These are phyloP conservation scores for Melitaea athalia DNA, from an alignment of 2,888 invertebrate genomes.

Conservation along the genomic window DNA sequence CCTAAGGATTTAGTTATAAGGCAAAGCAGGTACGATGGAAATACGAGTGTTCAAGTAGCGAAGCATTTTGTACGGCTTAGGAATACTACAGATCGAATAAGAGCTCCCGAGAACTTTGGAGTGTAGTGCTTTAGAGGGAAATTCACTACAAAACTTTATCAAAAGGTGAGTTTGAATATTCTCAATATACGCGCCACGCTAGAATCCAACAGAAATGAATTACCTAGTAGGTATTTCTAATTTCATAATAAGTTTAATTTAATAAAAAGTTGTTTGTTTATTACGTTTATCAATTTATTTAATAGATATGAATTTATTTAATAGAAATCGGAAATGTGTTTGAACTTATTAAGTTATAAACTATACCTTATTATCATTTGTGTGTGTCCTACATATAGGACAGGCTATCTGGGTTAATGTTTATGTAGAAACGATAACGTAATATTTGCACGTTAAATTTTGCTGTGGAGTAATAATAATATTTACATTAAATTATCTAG, in stretches of 20 bases:
- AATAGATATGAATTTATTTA: no score
- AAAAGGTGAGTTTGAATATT: conserved; percentile 4
- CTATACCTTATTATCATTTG: not conserved
- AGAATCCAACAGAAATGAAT: no score
- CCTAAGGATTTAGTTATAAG: conserved; percentile 9
- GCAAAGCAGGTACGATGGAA: conserved; percentile 16
- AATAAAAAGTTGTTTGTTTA: no score
- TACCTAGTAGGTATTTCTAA: no score
- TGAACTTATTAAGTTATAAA: no score
- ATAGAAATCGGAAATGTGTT: no score
- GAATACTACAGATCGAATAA: conserved; percentile 14
- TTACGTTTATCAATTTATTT: no score
- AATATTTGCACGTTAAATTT: not conserved
- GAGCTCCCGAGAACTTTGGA: conserved; percentile 9
- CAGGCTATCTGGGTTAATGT: no score
- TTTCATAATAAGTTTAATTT: no score
- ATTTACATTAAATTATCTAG: conserved; percentile 5
- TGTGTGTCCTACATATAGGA: no score
- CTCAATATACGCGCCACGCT: not conserved
- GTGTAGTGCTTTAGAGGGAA: conserved; percentile 10
- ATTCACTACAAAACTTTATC: conserved; percentile 8
- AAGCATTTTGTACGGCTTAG: conserved; percentile 12
- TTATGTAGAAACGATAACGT: not conserved
- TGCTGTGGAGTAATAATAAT: not conserved
- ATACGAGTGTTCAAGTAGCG: conserved; percentile 11